Percentiles rank a stretch among this genome's conserved stretches.
phyloP scores from a whole-genome alignment of 2,888 invertebrate genomes.

The Alsophila aescularia region DNA sequence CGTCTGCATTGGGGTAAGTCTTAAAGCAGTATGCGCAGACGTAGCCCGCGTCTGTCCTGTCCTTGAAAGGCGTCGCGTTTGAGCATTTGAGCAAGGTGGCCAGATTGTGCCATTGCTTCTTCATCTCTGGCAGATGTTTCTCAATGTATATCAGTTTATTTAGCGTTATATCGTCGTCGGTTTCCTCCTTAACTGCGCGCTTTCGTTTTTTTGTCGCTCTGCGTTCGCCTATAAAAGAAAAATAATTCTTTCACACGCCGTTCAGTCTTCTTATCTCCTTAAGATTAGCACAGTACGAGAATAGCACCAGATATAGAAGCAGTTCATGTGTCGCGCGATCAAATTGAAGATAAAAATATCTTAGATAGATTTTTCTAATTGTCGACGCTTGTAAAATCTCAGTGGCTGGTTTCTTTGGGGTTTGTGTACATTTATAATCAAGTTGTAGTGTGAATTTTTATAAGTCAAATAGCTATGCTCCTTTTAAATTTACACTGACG shows the following conservation, averaged over 20 bases:
- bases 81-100: constrained; percentile 69
- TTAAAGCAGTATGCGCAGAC: constrained; percentile 77
- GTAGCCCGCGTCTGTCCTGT: constrained; percentile 72
- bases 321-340: neutral
- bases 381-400: too few species aligned
- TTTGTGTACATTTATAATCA: too few species aligned
- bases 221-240: constrained; percentile 80
- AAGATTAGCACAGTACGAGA: constrained; percentile 24
- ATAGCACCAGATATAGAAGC: constrained; percentile 2
- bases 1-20: constrained; percentile 64
- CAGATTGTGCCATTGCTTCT: constrained; percentile 78
- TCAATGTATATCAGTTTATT: constrained; percentile 50
- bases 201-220: constrained; percentile 70
- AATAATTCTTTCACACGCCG: constrained; percentile 73
- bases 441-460: too few species aligned
- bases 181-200: constrained; percentile 62
- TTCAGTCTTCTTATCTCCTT: constrained; percentile 44
- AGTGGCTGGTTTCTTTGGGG: too few species aligned
- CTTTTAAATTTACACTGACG: too few species aligned
- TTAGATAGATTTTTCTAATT: too few species aligned
- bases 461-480: too few species aligned
- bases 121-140: constrained; percentile 48
- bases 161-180: constrained; percentile 47
- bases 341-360: too few species aligned
- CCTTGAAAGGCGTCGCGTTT: constrained; percentile 70